Evolutionary conservation across 2,888 invertebrate genomes (phyloP).

Genomic region (Eupithecia insigniata): DNA sequence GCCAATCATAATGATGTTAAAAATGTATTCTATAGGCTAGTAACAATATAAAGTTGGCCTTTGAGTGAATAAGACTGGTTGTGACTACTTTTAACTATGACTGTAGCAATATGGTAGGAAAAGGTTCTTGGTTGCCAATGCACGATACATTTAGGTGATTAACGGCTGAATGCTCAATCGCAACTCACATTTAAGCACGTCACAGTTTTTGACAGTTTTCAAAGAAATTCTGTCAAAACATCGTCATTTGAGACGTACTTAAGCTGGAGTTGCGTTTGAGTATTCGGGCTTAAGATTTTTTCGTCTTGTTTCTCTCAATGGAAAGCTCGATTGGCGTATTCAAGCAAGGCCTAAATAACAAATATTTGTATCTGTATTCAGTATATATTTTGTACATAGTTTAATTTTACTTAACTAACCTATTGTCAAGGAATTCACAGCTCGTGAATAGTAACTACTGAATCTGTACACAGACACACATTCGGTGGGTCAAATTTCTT

Average conservation of each 20-base stretch:
- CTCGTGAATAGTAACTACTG: slow-evolving; percentile 44
- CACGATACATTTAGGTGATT: neutral
- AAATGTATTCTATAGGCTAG: neutral
- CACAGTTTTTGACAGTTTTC: too few relatives aligned
- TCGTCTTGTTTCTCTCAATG: neutral
- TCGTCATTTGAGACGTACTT: too few relatives aligned
- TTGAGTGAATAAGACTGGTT: slow-evolving; percentile 1
- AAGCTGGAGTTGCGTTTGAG: too few relatives aligned
- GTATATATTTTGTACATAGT: slow-evolving; percentile 64
- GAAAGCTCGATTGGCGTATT: slow-evolving; percentile 2
- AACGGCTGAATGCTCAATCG: too few relatives aligned
- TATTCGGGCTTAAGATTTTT: too few relatives aligned
- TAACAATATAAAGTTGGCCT: neutral
- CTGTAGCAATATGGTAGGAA: neutral
- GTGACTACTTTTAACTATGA: neutral
- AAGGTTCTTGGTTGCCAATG: neutral
- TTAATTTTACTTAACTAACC: slow-evolving; percentile 60
- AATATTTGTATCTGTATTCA: neutral
- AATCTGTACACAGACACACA: slow-evolving; percentile 26
- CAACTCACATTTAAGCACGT: too few relatives aligned
- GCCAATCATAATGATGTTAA: slow-evolving; percentile 27
- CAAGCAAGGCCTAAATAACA: neutral
- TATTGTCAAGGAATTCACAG: slow-evolving; percentile 65
- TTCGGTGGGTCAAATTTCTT: slow-evolving; percentile 17
- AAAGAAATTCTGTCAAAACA: too few relatives aligned